A percentile compares a stretch with the other conserved stretches of the same genome.
phyloP scores from a whole-genome alignment of 2,888 invertebrate genomes.

The Agonopterix subpropinquella region DNA sequence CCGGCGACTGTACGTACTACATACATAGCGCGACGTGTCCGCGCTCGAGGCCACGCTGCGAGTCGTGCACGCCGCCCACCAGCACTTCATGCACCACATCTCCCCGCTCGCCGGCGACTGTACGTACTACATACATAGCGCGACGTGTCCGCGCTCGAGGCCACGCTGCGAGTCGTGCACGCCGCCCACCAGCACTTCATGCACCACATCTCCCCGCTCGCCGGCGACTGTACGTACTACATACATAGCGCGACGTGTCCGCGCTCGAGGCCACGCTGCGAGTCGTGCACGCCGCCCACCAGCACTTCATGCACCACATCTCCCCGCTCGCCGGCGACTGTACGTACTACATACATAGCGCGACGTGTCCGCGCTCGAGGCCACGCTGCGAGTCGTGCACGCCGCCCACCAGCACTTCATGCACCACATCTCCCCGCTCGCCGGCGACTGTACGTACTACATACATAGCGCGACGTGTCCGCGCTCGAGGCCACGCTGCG shows the following conservation, averaged over 20 bases:
- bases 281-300: constrained; percentile 87
- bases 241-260: constrained; percentile 82
- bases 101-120: constrained; percentile 73
- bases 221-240: constrained; percentile 57
- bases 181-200: constrained; percentile 86
- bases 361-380: constrained; percentile 92
- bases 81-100: constrained; percentile 81
- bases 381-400: constrained; percentile 88
- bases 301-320: constrained; percentile 81
- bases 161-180: constrained; percentile 88
- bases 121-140: constrained; percentile 57
- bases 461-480: constrained; percentile 82
- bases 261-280: constrained; percentile 93
- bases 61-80: constrained; percentile 87
- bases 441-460: constrained; percentile 54
- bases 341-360: constrained; percentile 57
- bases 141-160: constrained; percentile 92
- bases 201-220: constrained; percentile 76
- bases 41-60: constrained; percentile 93
- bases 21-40: constrained; percentile 82
- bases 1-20: constrained; percentile 54
- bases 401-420: constrained; percentile 86
- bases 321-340: constrained; percentile 73
- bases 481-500: constrained; percentile 93
- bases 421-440: constrained; percentile 76